These are phyloP conservation scores for Papilio gigon DNA, from an alignment of 2,888 invertebrate species.

Conservation along the genomic window DNA sequence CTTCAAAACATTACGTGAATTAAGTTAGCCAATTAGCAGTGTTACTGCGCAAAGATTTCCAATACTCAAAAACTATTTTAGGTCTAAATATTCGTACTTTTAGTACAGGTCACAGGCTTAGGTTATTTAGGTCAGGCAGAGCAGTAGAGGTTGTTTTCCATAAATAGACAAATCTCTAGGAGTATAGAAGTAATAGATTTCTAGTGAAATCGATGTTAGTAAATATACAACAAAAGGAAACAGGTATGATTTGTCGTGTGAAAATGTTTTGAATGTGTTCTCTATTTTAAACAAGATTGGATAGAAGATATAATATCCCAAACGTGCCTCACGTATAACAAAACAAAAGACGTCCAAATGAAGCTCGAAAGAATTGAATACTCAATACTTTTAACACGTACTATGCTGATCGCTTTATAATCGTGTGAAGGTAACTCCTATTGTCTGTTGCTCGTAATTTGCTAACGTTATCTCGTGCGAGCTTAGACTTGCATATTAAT, in stretches of 20 bases:
- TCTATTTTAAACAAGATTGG: no score
- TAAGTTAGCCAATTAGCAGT: neutral
- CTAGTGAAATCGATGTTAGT: no score
- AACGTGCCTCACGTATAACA: neutral
- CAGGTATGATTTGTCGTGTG: no score
- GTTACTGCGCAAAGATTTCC: neutral
- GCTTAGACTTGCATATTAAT: slow-evolving; percentile 45
- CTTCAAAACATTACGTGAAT: neutral
- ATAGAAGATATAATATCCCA: neutral
- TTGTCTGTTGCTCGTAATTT: slow-evolving; percentile 41
- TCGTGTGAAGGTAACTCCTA: slow-evolving; percentile 35
- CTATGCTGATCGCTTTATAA: slow-evolving; percentile 13
- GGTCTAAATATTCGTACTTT: no score
- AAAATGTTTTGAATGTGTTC: no score
- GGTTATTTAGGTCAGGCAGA: no score
- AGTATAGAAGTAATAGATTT: no score
- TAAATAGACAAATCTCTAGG: no score
- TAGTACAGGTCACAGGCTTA: no score
- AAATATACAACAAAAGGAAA: no score
- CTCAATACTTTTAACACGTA: slow-evolving; percentile 18
- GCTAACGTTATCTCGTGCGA: slow-evolving; percentile 45
- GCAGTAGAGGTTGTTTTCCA: no score
- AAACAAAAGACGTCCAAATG: slow-evolving; percentile 1
- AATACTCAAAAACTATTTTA: neutral
- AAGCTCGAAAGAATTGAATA: neutral